Percentiles rank a stretch among this genome's conserved stretches.
Evolutionary conservation across 2,113 vertebrate species (phyloP).

Genomic region (Ibidorhyncha struthersii): DNA sequence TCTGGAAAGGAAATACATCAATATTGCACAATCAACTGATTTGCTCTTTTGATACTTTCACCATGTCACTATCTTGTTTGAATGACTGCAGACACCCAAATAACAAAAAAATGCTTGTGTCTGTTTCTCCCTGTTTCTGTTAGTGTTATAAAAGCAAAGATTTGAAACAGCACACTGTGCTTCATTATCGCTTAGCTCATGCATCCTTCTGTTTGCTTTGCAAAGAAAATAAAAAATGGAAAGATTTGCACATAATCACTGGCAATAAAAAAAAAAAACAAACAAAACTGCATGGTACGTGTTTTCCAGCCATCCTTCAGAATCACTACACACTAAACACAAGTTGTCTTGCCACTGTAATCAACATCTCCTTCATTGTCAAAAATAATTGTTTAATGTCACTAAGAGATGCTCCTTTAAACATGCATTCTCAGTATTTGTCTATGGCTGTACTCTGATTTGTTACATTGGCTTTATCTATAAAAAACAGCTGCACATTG

Average conservation of each 20-base stretch:
- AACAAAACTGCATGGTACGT: background rate
- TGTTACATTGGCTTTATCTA: background rate
- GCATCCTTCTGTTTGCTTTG: background rate
- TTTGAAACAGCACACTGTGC: background rate
- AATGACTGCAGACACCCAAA: background rate
- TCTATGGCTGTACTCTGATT: background rate
- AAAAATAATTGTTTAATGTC: background rate
- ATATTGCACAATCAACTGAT: background rate
- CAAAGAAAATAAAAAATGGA: background rate
- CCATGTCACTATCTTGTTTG: background rate
- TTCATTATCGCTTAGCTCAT: background rate
- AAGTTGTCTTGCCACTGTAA: background rate
- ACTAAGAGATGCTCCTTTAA: background rate
- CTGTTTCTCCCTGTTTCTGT: background rate
- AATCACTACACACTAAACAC: background rate
- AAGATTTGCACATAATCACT: background rate
- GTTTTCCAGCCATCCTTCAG: background rate
- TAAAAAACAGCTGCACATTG: background rate
- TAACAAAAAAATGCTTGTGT: background rate
- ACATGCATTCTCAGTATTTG: accelerated
- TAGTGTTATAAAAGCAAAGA: background rate
- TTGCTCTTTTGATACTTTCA: background rate
- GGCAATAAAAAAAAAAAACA: background rate
- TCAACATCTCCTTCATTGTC: background rate
- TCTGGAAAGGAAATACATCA: background rate